Evolutionary conservation across 2,797 vertebrate genomes (phyloP).

Genomic region (Pangasius macronema): DNA sequence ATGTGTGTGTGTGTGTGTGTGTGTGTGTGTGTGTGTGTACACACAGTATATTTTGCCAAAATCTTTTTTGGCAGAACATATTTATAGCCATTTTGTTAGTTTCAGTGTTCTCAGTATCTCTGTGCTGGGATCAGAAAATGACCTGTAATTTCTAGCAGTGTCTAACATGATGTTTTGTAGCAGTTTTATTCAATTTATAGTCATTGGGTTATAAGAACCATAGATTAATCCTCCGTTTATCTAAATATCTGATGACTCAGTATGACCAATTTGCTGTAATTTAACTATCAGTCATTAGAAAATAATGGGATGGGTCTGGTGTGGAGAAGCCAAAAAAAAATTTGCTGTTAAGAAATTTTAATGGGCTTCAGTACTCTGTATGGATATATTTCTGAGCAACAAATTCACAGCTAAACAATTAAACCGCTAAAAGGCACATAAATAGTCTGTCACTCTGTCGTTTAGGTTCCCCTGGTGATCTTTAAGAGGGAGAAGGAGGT

Average conservation of each 20-base stretch:
- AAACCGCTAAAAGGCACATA: not conserved
- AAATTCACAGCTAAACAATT: not conserved
- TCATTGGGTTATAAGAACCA: not conserved
- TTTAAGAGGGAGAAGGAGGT: conserved; percentile 86
- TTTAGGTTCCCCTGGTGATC: conserved; percentile 81
- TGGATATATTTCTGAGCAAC: not conserved
- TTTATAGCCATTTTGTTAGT: not conserved
- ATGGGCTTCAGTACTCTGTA: not conserved
- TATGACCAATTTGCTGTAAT: not conserved
- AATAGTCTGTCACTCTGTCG: not conserved
- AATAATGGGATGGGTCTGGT: not conserved
- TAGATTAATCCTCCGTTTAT: not conserved
- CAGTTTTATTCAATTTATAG: not conserved
- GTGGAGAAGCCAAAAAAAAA: too few relatives aligned
- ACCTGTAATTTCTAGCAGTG: not conserved
- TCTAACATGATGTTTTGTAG: not conserved
- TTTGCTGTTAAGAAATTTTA: not conserved
- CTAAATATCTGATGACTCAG: not conserved
- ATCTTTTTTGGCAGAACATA: not conserved
- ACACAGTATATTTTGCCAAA: not conserved
- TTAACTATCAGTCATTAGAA: not conserved
- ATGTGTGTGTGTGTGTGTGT: too few relatives aligned
- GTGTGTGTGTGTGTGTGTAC: not conserved
- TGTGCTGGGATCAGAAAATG: not conserved
- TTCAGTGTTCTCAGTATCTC: not conserved